Evolutionary conservation across 2,888 invertebrate species (phyloP).

Genomic region (Cheilosia pagana): DNA sequence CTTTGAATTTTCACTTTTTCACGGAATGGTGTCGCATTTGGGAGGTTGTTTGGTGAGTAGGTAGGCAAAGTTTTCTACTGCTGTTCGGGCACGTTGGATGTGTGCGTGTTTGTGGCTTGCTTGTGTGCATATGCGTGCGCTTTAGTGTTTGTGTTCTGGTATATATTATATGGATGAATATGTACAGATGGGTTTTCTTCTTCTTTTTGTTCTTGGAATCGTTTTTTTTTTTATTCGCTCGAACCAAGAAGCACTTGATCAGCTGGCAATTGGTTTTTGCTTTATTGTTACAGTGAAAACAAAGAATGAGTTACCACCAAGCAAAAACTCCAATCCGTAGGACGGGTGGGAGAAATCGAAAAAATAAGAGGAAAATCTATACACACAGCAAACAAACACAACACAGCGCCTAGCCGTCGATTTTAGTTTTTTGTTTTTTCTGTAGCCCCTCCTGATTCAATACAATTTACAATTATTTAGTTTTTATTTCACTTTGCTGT

Average conservation of each 20-base stretch:
- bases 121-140: constrained; percentile 71
- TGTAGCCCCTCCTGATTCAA: constrained; percentile 20
- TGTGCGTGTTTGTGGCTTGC: constrained; percentile 50
- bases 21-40: constrained; percentile 71
- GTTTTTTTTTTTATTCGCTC: constrained; percentile 32
- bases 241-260: constrained; percentile 65
- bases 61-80: constrained; percentile 53
- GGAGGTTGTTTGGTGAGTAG: constrained; percentile 63
- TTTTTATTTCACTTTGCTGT: constrained; percentile 29
- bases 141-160: constrained; percentile 38
- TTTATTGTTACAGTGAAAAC: constrained; percentile 38
- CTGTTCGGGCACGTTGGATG: constrained; percentile 45
- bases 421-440: constrained; percentile 10
- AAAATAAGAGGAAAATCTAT: constrained; percentile 41
- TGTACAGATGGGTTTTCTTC: constrained; percentile 57
- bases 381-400: constrained; percentile 60
- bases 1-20: constrained; percentile 75
- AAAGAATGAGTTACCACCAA: constrained; percentile 39
- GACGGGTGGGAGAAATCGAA: neutral
- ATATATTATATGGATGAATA: constrained; percentile 34
- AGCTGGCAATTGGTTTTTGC: constrained; percentile 54
- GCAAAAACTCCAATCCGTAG: neutral
- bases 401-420: constrained; percentile 44
- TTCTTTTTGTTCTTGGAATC: constrained; percentile 57
- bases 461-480: constrained; percentile 41